phyloP scores from a whole-genome alignment of 1,140 invertebrate genomes.

The Bombus waltoni region DNA sequence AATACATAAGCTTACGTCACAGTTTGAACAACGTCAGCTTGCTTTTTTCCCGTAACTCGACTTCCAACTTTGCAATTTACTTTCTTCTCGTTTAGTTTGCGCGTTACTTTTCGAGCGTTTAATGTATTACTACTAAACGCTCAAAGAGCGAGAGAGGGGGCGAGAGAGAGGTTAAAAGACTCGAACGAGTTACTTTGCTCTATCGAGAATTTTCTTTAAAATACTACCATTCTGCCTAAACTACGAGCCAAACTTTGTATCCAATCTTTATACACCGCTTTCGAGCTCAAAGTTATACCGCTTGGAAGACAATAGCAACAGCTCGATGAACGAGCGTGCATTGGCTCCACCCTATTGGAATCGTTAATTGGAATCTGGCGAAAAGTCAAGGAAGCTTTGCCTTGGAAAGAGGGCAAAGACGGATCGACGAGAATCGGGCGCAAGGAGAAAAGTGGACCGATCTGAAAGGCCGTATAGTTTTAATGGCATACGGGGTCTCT shows the following conservation, averaged over 20 bases:
- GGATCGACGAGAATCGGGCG: neutral
- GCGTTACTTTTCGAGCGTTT: too few relatives aligned
- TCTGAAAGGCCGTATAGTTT: conserved; percentile 19
- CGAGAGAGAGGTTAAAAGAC: too few relatives aligned
- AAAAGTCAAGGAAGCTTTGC: conserved; percentile 1
- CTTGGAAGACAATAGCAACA: neutral
- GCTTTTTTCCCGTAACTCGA: too few relatives aligned
- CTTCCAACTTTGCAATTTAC: too few relatives aligned
- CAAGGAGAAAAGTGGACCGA: neutral
- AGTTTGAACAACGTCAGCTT: too few relatives aligned
- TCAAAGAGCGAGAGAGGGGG: too few relatives aligned
- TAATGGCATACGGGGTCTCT: conserved; percentile 22
- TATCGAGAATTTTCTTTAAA: too few relatives aligned
- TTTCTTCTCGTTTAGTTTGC: too few relatives aligned
- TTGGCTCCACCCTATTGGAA: neutral
- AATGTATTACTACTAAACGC: too few relatives aligned
- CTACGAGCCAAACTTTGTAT: neutral
- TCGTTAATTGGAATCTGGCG: conserved; percentile 4
- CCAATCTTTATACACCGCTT: neutral
- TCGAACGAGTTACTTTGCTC: too few relatives aligned
- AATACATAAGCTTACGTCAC: too few relatives aligned
- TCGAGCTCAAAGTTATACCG: neutral
- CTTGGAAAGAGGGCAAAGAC: conserved; percentile 5
- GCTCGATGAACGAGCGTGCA: too few relatives aligned
- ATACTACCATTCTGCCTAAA: neutral